phyloP scores from a whole-genome alignment of 2,113 vertebrate genomes.

The Coreoperca whiteheadi region DNA sequence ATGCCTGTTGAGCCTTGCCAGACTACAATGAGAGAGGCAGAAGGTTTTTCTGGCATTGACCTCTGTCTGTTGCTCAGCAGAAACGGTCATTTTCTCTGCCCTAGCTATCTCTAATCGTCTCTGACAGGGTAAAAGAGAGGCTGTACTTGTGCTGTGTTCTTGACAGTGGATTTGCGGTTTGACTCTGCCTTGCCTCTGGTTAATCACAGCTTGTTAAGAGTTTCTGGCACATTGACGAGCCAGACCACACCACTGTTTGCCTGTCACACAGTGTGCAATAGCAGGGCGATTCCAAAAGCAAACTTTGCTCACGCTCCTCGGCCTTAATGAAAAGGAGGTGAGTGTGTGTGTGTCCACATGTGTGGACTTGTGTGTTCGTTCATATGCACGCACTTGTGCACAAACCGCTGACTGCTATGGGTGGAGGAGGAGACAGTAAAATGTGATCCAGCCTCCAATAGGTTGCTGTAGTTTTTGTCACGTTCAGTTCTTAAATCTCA shows the following conservation, averaged over 20 bases:
- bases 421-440: not conserved
- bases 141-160: conserved; percentile 79
- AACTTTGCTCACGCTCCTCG: conserved; percentile 57
- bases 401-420: conserved; percentile 1
- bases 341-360: not conserved
- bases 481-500: not conserved
- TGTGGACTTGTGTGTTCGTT: conserved; percentile 14
- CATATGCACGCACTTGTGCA: not conserved
- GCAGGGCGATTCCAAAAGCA: conserved; percentile 69
- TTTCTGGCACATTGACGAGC: conserved; percentile 57
- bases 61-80: too few species aligned
- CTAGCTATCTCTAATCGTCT: not conserved
- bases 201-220: conserved; percentile 57
- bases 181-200: conserved; percentile 52
- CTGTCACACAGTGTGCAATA: conserved; percentile 62
- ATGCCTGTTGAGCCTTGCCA: too few species aligned
- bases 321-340: conserved; percentile 32
- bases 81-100: too few species aligned
- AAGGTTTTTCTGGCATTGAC: too few species aligned
- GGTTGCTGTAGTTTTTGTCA: not conserved
- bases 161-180: conserved; percentile 60
- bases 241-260: conserved; percentile 61
- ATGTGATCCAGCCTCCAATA: not conserved
- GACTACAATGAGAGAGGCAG: too few species aligned
- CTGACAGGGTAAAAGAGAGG: conserved; percentile 72